phyloP scores from a whole-genome alignment of 1,140 invertebrate species.

The Archegozetes longisetosus region DNA sequence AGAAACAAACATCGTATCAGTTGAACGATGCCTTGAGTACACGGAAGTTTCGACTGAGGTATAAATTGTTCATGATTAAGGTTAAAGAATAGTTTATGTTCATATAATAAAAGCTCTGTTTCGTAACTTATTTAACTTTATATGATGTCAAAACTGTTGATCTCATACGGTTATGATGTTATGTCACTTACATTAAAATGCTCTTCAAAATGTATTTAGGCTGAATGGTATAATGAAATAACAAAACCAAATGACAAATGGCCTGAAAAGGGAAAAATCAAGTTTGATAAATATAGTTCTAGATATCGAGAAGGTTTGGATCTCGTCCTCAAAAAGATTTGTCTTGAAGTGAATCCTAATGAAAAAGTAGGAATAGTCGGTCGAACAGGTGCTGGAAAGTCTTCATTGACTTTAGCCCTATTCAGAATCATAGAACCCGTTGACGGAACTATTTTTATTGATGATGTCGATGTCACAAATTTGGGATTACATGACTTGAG shows the following conservation, averaged over 20 bases:
- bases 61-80: no score
- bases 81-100: no score
- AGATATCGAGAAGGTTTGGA: conserved; percentile 63
- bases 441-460: conserved; percentile 55
- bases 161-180: no score
- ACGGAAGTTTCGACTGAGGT: conserved; percentile 45
- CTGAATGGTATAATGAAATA: neutral
- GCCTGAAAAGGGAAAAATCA: conserved; percentile 55
- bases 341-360: conserved; percentile 49
- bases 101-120: no score
- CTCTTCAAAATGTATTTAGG: no score
- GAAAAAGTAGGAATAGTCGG: conserved; percentile 61
- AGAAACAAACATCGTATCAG: conserved; percentile 46
- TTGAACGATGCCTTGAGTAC: conserved; percentile 46
- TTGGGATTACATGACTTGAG: conserved; percentile 50
- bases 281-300: conserved; percentile 57
- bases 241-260: conserved; percentile 42
- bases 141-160: no score
- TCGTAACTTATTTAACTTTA: no score
- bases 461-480: conserved; percentile 58
- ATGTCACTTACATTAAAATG: no score
- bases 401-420: conserved; percentile 22
- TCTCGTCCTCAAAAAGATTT: conserved; percentile 54
- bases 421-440: conserved; percentile 53
- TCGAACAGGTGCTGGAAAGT: conserved; percentile 41